Evolutionary conservation across 2,113 vertebrate genomes (phyloP).

Genomic region (Labeo catla): DNA sequence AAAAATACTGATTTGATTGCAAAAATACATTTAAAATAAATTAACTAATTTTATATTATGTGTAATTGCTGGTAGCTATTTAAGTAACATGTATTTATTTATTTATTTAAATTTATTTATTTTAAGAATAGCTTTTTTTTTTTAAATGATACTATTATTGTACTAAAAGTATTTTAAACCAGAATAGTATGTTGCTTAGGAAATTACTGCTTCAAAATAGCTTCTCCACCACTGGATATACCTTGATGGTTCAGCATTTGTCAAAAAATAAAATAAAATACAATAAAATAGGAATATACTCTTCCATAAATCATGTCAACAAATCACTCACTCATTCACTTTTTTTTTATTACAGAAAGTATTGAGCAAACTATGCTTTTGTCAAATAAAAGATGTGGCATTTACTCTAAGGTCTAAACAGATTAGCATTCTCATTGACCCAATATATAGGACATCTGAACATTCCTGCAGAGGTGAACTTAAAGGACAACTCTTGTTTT

Average conservation of each 20-base stretch:
- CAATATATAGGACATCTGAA: neutral
- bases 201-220: too few species aligned
- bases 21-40: neutral
- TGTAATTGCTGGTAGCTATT: too few species aligned
- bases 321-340: too few species aligned
- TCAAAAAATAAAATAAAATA: neutral
- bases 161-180: too few species aligned
- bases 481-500: slow-evolving; percentile 50
- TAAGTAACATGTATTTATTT: too few species aligned
- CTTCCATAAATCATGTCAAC: too few species aligned
- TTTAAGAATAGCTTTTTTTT: too few species aligned
- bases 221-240: neutral
- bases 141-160: too few species aligned
- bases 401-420: neutral
- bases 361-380: neutral
- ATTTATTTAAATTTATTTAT: too few species aligned
- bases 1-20: neutral
- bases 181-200: too few species aligned
- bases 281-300: neutral
- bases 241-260: neutral
- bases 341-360: neutral
- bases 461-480: neutral
- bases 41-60: neutral
- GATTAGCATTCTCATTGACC: neutral
- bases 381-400: neutral